Conservation (phyloP, 2,113 vertebrate genomes). For the Phaethornis superciliosus region DNA sequence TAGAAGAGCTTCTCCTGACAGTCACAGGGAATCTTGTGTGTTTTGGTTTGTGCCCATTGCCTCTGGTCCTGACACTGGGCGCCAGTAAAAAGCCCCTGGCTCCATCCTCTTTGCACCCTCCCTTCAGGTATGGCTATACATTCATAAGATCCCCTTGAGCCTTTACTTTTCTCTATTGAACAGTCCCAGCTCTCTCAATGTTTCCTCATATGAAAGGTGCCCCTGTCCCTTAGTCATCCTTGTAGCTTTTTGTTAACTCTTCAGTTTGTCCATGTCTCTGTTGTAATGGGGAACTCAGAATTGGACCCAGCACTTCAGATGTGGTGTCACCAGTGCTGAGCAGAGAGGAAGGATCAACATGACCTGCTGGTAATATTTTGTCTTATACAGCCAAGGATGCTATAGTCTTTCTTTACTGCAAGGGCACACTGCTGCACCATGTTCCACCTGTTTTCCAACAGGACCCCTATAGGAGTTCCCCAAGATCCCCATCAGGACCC, state of each 20-base stretch:
- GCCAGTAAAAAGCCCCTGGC: background rate
- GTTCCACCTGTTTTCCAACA: background rate
- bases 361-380: background rate
- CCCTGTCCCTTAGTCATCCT: background rate
- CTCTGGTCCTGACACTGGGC: background rate
- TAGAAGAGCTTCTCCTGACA: background rate
- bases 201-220: background rate
- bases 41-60: background rate
- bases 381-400: background rate
- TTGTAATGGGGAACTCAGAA: background rate
- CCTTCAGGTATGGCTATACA: background rate
- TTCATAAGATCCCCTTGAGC: background rate
- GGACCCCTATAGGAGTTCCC: background rate
- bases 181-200: background rate
- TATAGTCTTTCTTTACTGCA: background rate
- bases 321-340: background rate
- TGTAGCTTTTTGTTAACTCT: background rate
- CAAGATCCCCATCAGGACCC: background rate
- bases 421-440: background rate
- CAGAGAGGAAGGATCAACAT: background rate
- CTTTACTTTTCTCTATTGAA: background rate
- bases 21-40: background rate
- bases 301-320: background rate
- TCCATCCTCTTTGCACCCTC: background rate
- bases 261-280: background rate